Evolutionary conservation across 2,888 invertebrate genomes (phyloP), one percentile per base, ranked within the genome.

Genomic region (Epirrhoe alternata): DNA sequence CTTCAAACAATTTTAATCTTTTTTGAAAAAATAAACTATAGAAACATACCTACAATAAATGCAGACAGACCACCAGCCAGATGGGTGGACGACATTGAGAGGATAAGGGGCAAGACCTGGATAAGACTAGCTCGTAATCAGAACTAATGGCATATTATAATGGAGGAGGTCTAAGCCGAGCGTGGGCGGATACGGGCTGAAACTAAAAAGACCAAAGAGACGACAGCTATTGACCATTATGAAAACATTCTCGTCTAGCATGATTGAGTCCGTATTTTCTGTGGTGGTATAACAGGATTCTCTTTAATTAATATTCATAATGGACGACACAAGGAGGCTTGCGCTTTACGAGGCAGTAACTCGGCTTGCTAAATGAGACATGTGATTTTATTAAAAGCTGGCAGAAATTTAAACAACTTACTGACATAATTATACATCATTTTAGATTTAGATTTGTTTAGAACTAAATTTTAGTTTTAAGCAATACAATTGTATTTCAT

Each of bases 351-450:
- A 60, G 64, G 50, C 59, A 51, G 50, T 65, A 59, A 54, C 42
- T 51, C 60, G 60, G 42, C 53, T 65, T 45, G 60, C 17, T 65
- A 55, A 65, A 65, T 59, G 60, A 65, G 51, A 42, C 64, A 56
- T 65, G 42, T 33, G 50, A 51, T 55, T 31, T 55, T 60, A 65
- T 65, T 55, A 60, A 57, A 64, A 59, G n/a, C 24, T 49, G 47
- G 35, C 52, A 58, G 30, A 16, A 8, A 14, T 58, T 63, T 63
- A 47, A 58, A 47, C 58, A 52, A 50, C 10, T 45, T 33, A 57
- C 33, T 14, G 4, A 52, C 50, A 12, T 12, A 42, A 33, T 33
- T 7, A 42, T 42, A 10, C 10, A 42, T 12, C 35, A 42, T 14
- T 14, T 14, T 45, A 10, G 14, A 47, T 14, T 10, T 35, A 12